Conservation (phyloP, 2,797 vertebrate genomes). For the Lepus townsendii region DNA sequence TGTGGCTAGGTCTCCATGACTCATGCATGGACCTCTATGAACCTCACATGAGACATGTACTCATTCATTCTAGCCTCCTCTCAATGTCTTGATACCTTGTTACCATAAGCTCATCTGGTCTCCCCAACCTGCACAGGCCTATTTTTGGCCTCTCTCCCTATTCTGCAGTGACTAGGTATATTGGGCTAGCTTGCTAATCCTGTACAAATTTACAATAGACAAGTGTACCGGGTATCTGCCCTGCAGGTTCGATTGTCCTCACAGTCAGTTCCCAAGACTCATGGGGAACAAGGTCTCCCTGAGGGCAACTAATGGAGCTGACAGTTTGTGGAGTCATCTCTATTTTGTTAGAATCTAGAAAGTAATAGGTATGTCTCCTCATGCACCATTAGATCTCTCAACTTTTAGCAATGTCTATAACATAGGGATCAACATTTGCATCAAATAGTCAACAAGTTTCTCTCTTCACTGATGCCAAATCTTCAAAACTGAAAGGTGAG, state of each 20-base stretch:
- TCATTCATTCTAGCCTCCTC: neutral
- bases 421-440: too few relatives aligned
- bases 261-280: neutral
- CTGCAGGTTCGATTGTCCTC: neutral
- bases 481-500: neutral
- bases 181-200: neutral
- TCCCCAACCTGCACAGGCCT: neutral
- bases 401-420: neutral
- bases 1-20: fast-evolving
- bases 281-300: neutral
- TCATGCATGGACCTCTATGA: neutral
- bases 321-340: neutral
- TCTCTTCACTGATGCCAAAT: neutral
- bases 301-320: neutral
- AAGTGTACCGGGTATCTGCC: neutral
- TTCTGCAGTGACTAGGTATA: neutral
- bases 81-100: neutral
- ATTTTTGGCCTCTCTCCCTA: neutral
- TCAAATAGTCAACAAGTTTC: neutral
- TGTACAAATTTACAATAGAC: neutral
- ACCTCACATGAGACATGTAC: neutral
- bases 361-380: neutral
- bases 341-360: neutral
- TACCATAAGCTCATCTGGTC: neutral
- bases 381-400: neutral